Evolutionary conservation across 2,888 invertebrate genomes (phyloP).

Genomic region (Chrysina gloriosa): DNA sequence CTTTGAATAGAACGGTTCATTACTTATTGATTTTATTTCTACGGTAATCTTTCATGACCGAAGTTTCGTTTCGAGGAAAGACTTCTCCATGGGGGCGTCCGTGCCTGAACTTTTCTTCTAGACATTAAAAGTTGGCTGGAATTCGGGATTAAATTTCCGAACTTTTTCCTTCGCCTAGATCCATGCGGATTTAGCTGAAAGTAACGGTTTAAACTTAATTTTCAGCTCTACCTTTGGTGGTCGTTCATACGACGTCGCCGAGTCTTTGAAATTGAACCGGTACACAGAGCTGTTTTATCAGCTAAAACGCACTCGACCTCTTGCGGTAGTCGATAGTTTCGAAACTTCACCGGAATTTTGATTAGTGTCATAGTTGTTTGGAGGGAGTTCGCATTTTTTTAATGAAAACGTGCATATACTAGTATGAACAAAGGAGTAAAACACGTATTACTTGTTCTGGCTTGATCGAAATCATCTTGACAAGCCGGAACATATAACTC

Average conservation of each 20-base stretch:
- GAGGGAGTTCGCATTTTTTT: not conserved
- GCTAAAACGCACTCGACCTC: slow-evolving; percentile 24
- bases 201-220: slow-evolving; percentile 44
- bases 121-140: slow-evolving; percentile 41
- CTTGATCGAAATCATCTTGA: no score
- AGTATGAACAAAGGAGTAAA: no score
- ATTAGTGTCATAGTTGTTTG: not conserved
- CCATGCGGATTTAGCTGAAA: slow-evolving; percentile 37
- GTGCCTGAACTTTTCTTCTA: slow-evolving; percentile 27
- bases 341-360: slow-evolving; percentile 19
- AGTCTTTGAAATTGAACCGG: slow-evolving; percentile 35
- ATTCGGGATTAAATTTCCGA: slow-evolving; percentile 41
- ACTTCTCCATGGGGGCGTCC: not conserved
- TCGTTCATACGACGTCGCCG: slow-evolving; percentile 25
- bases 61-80: slow-evolving; percentile 15
- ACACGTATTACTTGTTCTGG: no score
- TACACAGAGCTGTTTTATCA: slow-evolving; percentile 9
- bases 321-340: not conserved
- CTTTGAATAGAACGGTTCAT: slow-evolving; percentile 22
- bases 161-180: slow-evolving; percentile 31
- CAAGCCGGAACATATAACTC: no score
- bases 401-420: no score
- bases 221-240: slow-evolving; percentile 30
- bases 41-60: slow-evolving; percentile 23
- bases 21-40: slow-evolving; percentile 33